Base-by-base conservation (phyloP, 2,888 invertebrate genomes). In the Dinocampus coccinellae region DNA sequence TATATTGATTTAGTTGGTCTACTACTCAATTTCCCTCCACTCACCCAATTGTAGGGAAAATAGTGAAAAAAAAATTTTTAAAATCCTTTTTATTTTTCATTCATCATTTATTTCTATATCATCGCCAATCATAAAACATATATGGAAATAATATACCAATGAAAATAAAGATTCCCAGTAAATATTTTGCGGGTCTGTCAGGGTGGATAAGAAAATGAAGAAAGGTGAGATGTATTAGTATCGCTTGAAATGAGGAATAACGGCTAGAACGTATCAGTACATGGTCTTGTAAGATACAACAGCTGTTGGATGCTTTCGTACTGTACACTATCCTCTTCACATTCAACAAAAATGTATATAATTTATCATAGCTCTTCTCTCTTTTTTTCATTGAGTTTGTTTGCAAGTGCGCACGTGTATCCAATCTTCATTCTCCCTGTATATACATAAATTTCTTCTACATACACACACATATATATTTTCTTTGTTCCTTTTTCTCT, bases 241-340 rank as follows among this genome's bases (percentile, higher is more conserved):
- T 81, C 77, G 79, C 75, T 77, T 78, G 76, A 77, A 77, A 74
- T 75, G 77, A 76, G 80, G 76, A 80, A 78, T 83, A 84, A 83
- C 83, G 81, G 82, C 76, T 76, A 72, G 72, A 77, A 47, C 16
- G 47, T 76, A 76, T 70, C 74, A 75, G 73, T 76, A 75, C 73
- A 77, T 74, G 75, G 74, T 77, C 75, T 73, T 20, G 58, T 71
- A 73, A 69, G 74, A 77, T 76, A 77, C 81, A 80, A 81, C 84
- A 83, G 84, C 83, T 84, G 83, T 79, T 80, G 80, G 84, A 85
- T 81, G 84, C 77, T 80, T 76, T 52, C 53, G 34, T 36, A 34
- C 42, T n/a, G 47, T 20, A 64, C 39, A 47, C 47, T 58, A 63
- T 52, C 62, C 24, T 62, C 16, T 47, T 47, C 16, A 16, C 4